These are phyloP conservation scores for Eubasilissa regina DNA, from an alignment of 1,140 invertebrate genomes.

Conservation along the genomic window DNA sequence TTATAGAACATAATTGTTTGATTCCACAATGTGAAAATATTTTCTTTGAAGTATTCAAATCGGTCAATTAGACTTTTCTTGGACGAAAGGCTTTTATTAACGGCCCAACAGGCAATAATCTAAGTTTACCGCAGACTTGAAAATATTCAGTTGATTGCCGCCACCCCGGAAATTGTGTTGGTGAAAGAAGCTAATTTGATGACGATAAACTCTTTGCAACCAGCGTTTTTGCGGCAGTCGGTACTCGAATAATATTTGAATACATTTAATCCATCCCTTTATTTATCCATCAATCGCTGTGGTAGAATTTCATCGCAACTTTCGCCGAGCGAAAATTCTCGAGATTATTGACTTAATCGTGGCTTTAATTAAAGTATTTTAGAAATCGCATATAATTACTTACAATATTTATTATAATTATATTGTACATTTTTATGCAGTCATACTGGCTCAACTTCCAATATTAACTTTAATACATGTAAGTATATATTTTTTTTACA, in stretches of 20 bases:
- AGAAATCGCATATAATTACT: too few relatives aligned
- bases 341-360: too few relatives aligned
- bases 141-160: constrained; percentile 33
- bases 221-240: constrained; percentile 11
- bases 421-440: too few relatives aligned
- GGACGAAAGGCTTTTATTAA: constrained; percentile 7
- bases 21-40: background rate
- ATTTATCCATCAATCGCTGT: too few relatives aligned
- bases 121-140: constrained; percentile 29
- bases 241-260: background rate
- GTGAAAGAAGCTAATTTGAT: constrained; percentile 39
- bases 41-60: background rate
- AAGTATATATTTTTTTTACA: too few relatives aligned
- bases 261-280: too few relatives aligned
- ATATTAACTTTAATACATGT: too few relatives aligned
- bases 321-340: too few relatives aligned
- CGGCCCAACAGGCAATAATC: constrained; percentile 8
- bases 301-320: too few relatives aligned
- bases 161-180: background rate
- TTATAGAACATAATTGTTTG: background rate
- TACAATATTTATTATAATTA: too few relatives aligned
- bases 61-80: background rate
- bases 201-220: constrained; percentile 30
- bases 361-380: too few relatives aligned
- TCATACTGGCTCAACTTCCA: too few relatives aligned